Evolutionary conservation across 2,797 vertebrate species (phyloP).

Genomic region (Acrossocheilus fasciatus): DNA sequence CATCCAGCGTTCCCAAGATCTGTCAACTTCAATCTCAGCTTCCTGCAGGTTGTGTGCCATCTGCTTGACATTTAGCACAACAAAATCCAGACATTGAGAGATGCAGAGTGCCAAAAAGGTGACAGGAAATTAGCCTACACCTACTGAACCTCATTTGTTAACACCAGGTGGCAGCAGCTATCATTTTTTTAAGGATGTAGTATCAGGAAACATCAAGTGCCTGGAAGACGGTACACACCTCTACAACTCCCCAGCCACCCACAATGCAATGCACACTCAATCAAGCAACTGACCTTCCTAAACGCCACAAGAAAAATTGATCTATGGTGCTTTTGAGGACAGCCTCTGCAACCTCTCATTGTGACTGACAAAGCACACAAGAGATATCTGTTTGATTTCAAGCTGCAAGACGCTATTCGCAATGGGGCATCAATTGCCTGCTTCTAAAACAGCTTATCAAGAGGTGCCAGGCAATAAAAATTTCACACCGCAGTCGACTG

Average conservation of each 20-base stretch:
- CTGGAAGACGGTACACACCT: not conserved
- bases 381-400: conserved; percentile 43
- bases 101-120: conserved; percentile 22
- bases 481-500: conserved; percentile 46
- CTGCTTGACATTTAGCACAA: conserved; percentile 38
- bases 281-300: conserved; percentile 23
- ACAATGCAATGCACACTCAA: not conserved
- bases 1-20: conserved; percentile 7
- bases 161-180: conserved; percentile 57
- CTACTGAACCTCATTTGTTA: not conserved
- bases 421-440: conserved; percentile 35
- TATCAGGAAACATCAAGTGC: not conserved
- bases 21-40: conserved; percentile 41
- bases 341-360: not conserved
- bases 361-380: conserved; percentile 27
- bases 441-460: conserved; percentile 56
- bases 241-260: not conserved
- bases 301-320: not conserved
- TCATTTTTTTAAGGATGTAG: not conserved
- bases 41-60: conserved; percentile 27
- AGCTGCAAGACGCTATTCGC: conserved; percentile 29
- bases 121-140: not conserved
- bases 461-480: conserved; percentile 54
- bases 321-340: conserved; percentile 28
- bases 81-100: not conserved